Percentiles rank a stretch among this genome's conserved stretches.
Evolutionary conservation across 2,113 vertebrate genomes (phyloP).

Genomic region (Mesitornis unicolor): DNA sequence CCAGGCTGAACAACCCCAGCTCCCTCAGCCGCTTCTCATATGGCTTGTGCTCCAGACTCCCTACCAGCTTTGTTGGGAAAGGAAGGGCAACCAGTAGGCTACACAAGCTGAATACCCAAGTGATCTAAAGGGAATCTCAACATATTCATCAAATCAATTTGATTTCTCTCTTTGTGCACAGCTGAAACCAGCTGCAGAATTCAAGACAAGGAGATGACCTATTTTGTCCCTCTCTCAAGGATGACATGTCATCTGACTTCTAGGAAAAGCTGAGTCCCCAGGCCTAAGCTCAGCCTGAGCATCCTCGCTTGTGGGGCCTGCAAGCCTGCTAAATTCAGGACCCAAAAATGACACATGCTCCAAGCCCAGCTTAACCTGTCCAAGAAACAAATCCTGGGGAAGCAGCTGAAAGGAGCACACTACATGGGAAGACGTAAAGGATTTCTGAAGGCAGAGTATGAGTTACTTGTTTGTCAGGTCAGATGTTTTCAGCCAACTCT

Average conservation of each 20-base stretch:
- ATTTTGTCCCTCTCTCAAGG: not conserved
- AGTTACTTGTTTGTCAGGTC: not conserved
- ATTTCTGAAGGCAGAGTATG: not conserved
- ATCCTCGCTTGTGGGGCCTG: rapidly evolving
- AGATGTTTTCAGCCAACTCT: not conserved
- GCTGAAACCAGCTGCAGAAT: not conserved
- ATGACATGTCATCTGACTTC: not conserved
- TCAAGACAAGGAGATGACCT: not conserved
- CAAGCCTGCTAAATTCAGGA: not conserved
- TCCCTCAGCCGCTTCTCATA: no score
- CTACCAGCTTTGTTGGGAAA: no score
- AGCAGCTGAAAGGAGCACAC: not conserved
- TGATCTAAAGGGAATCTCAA: not conserved
- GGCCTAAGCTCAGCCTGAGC: not conserved
- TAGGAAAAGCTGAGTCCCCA: rapidly evolving
- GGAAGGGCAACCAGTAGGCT: rapidly evolving
- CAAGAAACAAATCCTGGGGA: not conserved
- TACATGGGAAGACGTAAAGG: rapidly evolving
- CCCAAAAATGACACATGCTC: rapidly evolving
- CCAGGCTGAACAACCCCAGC: no score
- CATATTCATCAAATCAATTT: not conserved
- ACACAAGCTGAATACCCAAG: not conserved
- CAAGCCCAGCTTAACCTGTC: not conserved
- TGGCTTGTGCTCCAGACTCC: no score
- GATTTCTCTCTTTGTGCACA: not conserved